phyloP scores from a whole-genome alignment of 2,113 vertebrate species.

The Bubo bubo region DNA sequence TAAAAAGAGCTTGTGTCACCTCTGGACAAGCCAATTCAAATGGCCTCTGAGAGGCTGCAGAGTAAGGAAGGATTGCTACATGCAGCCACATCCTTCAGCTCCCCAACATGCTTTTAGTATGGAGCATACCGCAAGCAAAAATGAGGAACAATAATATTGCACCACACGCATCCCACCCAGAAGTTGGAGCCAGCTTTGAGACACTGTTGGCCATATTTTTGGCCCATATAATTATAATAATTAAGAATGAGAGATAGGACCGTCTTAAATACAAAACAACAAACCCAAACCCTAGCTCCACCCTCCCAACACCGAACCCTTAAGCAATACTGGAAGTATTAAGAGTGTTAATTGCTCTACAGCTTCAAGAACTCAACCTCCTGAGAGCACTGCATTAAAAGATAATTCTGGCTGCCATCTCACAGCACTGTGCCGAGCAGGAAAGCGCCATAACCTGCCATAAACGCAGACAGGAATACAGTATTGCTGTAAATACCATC shows the following conservation, averaged over 20 bases:
- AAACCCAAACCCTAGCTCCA: background rate
- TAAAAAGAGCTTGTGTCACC: background rate
- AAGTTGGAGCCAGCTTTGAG: background rate
- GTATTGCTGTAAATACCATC: constrained; percentile 38
- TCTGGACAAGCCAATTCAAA: background rate
- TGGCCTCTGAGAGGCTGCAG: background rate
- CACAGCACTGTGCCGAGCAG: background rate
- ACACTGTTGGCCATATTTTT: background rate
- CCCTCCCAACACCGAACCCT: background rate
- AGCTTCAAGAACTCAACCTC: background rate
- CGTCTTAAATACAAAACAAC: background rate
- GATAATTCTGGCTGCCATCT: constrained; percentile 26
- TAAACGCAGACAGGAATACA: background rate
- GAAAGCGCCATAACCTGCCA: constrained; percentile 17
- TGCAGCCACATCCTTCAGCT: background rate
- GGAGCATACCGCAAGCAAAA: background rate
- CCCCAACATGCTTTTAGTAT: background rate
- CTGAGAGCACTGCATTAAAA: background rate
- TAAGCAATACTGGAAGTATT: constrained; percentile 1
- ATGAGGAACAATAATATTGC: background rate
- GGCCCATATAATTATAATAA: background rate
- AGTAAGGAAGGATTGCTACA: background rate
- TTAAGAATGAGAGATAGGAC: background rate
- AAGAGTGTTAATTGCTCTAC: background rate
- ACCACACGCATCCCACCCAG: background rate